Conservation (phyloP, 2,888 invertebrate species). For the Dugesia japonica region DNA sequence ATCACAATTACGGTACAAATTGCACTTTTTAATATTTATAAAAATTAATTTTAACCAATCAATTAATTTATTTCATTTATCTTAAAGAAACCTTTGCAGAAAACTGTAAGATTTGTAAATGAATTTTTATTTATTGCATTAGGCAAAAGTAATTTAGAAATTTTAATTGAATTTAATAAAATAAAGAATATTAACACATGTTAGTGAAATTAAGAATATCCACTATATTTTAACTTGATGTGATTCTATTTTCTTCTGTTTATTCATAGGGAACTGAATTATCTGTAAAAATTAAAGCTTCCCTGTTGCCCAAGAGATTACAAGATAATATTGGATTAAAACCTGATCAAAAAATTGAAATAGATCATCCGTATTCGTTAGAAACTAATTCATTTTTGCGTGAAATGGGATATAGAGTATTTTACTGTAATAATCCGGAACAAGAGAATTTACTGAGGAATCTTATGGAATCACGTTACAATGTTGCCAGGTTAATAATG, state of each 20-base stretch:
- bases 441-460: constrained; percentile 63
- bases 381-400: constrained; percentile 48
- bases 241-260: no score
- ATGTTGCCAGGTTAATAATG: constrained; percentile 55
- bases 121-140: background rate
- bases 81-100: background rate
- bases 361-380: background rate
- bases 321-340: constrained; percentile 2
- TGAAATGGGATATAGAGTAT: constrained; percentile 73
- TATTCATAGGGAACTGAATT: background rate
- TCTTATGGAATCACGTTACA: constrained; percentile 60
- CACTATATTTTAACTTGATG: no score
- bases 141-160: background rate
- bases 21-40: no score
- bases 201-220: no score
- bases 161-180: no score
- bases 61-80: no score
- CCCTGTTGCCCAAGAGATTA: background rate
- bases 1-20: no score
- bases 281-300: constrained; percentile 3
- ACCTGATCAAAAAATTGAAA: background rate
- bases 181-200: no score
- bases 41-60: no score
- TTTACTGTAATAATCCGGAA: constrained; percentile 60
- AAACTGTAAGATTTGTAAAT: background rate